These are phyloP conservation scores for Hemibagrus wyckioides DNA, from an alignment of 2,113 vertebrate genomes.

Conservation along the genomic window DNA sequence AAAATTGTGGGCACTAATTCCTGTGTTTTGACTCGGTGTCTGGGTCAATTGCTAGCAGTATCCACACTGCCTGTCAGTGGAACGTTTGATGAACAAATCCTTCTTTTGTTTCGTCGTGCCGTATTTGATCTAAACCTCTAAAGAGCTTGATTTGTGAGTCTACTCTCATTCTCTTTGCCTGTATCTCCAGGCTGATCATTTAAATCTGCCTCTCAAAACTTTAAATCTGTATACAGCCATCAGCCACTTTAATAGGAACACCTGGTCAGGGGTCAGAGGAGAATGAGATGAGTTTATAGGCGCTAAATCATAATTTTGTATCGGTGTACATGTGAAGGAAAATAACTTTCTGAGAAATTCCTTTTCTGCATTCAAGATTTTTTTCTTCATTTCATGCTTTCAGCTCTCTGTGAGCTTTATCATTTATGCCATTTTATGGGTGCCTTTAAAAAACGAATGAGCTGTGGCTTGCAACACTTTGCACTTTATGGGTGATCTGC, in stretches of 20 bases:
- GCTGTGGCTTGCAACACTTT: not conserved
- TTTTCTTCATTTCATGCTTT: not conserved
- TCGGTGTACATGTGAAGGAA: not conserved
- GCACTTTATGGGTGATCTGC: not conserved
- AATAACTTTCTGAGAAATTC: not conserved
- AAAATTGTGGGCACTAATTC: constrained; percentile 25
- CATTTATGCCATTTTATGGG: not conserved
- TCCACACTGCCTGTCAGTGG: constrained; percentile 6
- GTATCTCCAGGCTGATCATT: not conserved
- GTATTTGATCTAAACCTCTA: not conserved
- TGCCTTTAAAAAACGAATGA: not conserved
- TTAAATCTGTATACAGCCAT: not conserved
- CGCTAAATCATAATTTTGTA: too few relatives aligned
- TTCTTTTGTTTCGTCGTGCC: not conserved
- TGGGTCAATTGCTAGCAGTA: constrained; percentile 18
- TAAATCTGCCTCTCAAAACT: not conserved
- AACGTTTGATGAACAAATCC: constrained; percentile 3
- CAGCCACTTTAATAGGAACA: not conserved
- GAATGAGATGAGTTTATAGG: too few relatives aligned
- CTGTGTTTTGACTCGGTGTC: constrained; percentile 7
- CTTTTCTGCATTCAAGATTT: not conserved
- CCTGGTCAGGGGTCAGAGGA: not conserved
- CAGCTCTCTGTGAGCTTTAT: not conserved
- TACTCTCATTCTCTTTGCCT: not conserved
- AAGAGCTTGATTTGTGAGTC: constrained; percentile 14